Conservation (phyloP, 2,888 invertebrate genomes). For the Salticus scenicus region DNA sequence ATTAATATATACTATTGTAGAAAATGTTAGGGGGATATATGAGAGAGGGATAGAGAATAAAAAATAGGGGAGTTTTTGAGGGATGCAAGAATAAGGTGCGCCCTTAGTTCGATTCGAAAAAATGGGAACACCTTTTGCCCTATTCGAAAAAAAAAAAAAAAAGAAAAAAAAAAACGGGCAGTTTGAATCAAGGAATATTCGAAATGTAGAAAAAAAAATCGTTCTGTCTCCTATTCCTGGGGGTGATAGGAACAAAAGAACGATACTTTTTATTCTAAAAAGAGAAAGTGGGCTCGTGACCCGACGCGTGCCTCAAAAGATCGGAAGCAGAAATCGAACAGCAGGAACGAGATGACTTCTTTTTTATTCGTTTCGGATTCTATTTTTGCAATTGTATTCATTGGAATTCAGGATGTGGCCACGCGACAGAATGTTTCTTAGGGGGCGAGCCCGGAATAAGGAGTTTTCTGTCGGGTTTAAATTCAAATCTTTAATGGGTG, state of each 20-base stretch:
- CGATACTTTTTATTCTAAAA: conserved; percentile 10
- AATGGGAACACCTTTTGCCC: neutral
- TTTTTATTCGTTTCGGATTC: conserved; percentile 1
- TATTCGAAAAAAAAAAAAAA: neutral
- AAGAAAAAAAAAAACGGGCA: neutral
- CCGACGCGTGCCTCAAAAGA: conserved; percentile 4
- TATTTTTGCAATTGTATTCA: conserved; percentile 10
- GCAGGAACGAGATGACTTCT: neutral
- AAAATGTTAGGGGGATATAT: neutral
- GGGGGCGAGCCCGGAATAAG: neutral
- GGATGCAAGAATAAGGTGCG: conserved; percentile 5
- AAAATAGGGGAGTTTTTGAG: neutral
- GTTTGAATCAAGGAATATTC: conserved; percentile 1
- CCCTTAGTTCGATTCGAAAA: neutral
- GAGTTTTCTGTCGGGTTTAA: neutral
- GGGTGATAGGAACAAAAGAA: conserved; percentile 3
- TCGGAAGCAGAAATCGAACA: conserved; percentile 19
- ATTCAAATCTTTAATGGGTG: neutral
- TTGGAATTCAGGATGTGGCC: conserved; percentile 5
- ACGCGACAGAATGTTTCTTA: neutral
- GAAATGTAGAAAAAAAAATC: neutral
- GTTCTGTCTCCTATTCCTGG: conserved; percentile 8
- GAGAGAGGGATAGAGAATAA: neutral
- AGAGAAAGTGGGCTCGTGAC: conserved; percentile 9
- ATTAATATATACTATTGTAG: no score